These are phyloP conservation scores for Leucophora obtusa DNA, from an alignment of 2,888 invertebrate genomes.

Conservation along the genomic window DNA sequence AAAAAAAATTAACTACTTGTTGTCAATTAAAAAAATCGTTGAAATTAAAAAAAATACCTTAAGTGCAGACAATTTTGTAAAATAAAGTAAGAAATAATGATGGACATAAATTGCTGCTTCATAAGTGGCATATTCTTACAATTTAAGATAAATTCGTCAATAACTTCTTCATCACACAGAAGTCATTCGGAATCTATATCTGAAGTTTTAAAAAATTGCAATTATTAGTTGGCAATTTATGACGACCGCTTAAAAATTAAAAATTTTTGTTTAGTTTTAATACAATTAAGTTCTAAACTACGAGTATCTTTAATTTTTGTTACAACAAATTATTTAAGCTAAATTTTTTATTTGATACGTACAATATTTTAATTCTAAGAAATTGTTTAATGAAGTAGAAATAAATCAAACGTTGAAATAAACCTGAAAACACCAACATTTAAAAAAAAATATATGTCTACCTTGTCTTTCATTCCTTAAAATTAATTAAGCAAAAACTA, in stretches of 20 bases:
- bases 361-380: constrained; percentile 40
- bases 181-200: too few relatives aligned
- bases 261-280: constrained; percentile 2
- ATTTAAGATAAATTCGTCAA: too few relatives aligned
- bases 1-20: constrained; percentile 26
- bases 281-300: constrained; percentile 13
- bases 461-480: constrained; percentile 30
- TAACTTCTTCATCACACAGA: too few relatives aligned
- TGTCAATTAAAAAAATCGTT: constrained; percentile 23
- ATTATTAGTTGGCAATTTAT: background rate
- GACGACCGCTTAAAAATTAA: background rate
- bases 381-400: constrained; percentile 42
- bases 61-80: constrained; percentile 18
- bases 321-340: background rate
- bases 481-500: constrained; percentile 21
- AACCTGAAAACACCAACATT: constrained; percentile 44
- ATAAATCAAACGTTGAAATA: constrained; percentile 20
- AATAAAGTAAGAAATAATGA: background rate
- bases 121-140: too few relatives aligned
- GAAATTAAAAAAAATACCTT: constrained; percentile 9
- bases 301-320: background rate
- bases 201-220: background rate
- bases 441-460: background rate
- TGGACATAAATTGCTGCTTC: background rate
- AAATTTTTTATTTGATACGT: constrained; percentile 10